phyloP scores from a whole-genome alignment of 2,797 vertebrate genomes.

The Coregonus ussuriensis region DNA sequence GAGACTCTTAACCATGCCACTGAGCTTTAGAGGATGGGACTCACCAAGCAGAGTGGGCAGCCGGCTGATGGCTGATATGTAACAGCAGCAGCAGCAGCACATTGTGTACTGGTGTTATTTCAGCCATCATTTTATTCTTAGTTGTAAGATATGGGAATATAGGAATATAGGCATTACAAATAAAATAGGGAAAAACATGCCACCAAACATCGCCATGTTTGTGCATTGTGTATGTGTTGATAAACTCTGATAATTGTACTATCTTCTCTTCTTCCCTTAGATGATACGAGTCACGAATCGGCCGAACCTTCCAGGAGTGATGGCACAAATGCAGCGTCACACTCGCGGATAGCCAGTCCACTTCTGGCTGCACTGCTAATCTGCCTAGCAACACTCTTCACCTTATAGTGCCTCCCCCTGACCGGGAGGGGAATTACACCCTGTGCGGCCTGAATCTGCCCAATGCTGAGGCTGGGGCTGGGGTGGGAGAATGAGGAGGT shows the following conservation, averaged over 20 bases:
- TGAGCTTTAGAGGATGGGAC: background rate
- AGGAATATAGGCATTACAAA: background rate
- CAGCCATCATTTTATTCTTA: background rate
- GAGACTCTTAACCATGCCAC: constrained; percentile 1
- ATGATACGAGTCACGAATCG: constrained; percentile 97
- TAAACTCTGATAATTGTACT: background rate
- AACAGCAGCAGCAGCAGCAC: background rate
- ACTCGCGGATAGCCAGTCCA: constrained; percentile 81
- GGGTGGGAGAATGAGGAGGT: constrained; percentile 62
- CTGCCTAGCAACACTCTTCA: constrained; percentile 87
- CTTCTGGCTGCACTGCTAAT: constrained; percentile 87
- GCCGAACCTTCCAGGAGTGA: constrained; percentile 96
- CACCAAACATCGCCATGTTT: background rate
- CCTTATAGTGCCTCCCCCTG: constrained; percentile 93
- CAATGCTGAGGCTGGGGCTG: constrained; percentile 67
- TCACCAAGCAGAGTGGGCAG: background rate
- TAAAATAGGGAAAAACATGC: background rate
- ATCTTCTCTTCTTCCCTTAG: constrained; percentile 66
- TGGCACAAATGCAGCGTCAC: constrained; percentile 82
- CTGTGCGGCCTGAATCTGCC: constrained; percentile 86
- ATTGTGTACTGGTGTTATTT: background rate
- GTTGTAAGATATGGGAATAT: background rate
- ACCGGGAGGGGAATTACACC: constrained; percentile 82
- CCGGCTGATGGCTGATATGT: background rate
- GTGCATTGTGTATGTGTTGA: background rate